Base-by-base conservation (phyloP, 2,888 invertebrate species). In the Gibbula magus region DNA sequence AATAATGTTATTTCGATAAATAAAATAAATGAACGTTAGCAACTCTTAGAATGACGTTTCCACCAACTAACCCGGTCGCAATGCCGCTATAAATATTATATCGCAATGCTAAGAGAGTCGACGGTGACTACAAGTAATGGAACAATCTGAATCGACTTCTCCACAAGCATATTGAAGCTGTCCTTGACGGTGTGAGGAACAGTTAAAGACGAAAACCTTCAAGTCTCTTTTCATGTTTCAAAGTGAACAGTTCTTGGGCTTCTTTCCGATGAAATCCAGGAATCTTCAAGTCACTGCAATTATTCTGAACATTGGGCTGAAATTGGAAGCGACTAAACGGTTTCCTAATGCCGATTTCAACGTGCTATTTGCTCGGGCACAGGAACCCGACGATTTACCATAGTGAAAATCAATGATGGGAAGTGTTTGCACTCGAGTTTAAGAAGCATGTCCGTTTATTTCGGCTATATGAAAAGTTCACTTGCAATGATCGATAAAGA, bases 181-280 rank as follows among this genome's bases (percentile, higher is more conserved):
- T 45, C 45, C 10, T 10, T 4, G 45, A 10, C 45, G 45, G 13
- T 45, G 5, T 13, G 10, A 20, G 25, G 35, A 32, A 35, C 70
- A 18, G 70, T 39, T 35, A 39, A 39, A 32, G 29, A 70, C 32
- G 70, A 70, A 70, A 35, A 20, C 32, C 35, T 39, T 35, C 70
- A 70, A 70, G 35, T 29, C 18, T n/a, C 70, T 70, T 70, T 70
- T 70, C 29, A 70, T 70, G 29, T 70, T 70, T 70, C 70, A 70
- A 35, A 70, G 35, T 39, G 70, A n/a, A 35, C 35, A 70, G n/a
- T 39, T 70, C 70, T 70, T 70, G 20, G 70, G 70, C 35, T 70
- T 70, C 70, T 70, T 70, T 70, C 70, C 70, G 70, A 70, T 70
- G 70, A 70, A 70, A 70, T 70, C 70, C 70, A 35, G 70, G 20